Evolutionary conservation across 1,140 invertebrate genomes (phyloP), one percentile per base, ranked within the genome.

Genomic region (Melipona quadrifasciata): DNA sequence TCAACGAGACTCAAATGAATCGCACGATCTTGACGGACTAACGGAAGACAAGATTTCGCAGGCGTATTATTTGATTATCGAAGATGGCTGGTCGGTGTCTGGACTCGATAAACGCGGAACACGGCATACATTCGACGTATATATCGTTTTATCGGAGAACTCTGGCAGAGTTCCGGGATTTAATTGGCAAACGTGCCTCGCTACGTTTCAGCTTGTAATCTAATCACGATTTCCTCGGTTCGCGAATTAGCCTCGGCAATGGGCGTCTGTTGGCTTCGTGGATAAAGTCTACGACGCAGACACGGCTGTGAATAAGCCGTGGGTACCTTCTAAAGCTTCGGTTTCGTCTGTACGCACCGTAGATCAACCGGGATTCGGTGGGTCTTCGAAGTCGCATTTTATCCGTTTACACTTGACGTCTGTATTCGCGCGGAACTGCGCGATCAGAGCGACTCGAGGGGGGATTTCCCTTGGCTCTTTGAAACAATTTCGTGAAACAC

Each of bases 121-220:
- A 31, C 17, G 47, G 17, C 51, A n/a, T n/a, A n/a, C n/a, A 21
- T 16, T 47, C 27, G 27, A 24, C 55, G 82, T n/a, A 57, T n/a
- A 57, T 81, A 65, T 53, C 74, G 34, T 70, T 65, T 53, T 55
- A 84, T 53, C 58, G 34, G 19, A n/a, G 47, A 34, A 58, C 27
- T 55, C 71, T 73, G 57, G 53, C 34, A 47, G 55, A 27, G 47
- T 19, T 65, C 68, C 19, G 61, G 61, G 55, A 72, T 84, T 80
- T 71, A 87, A 79, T 88, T 87, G 82, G 67, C 34, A 34, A 81
- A 79, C 74, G 51, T 74, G 68, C 12, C 61, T 17, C 70, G 82
- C 61, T 55, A 39, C 86, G 65, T 88, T 84, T 64, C 12, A 72
- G 53, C 72, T 82, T 70, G 11, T 72, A 87, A 77, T 85, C 83